These are phyloP conservation scores for Neodiprion virginianus DNA, from an alignment of 1,140 invertebrate genomes.

Conservation along the genomic window DNA sequence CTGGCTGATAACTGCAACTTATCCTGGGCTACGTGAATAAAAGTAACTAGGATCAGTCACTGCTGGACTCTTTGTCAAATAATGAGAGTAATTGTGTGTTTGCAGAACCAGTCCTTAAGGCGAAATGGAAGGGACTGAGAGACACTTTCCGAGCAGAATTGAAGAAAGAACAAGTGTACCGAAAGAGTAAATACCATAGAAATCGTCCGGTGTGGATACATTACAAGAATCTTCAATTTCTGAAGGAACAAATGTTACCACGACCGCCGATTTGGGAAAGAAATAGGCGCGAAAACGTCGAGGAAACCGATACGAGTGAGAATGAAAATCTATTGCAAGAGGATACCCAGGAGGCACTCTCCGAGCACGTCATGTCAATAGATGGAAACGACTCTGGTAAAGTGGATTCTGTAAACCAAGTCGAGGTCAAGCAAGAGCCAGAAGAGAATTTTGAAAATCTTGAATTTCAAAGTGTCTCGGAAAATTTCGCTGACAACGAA, in stretches of 20 bases:
- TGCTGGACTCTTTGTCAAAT: no score
- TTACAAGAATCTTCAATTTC: conserved; percentile 53
- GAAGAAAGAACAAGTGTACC: conserved; percentile 56
- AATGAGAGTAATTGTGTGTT: conserved; percentile 7
- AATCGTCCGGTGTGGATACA: conserved; percentile 57
- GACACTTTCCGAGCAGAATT: conserved; percentile 60
- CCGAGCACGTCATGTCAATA: conserved; percentile 38
- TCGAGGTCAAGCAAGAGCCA: conserved; percentile 52
- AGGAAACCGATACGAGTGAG: conserved; percentile 38
- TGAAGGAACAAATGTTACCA: conserved; percentile 58
- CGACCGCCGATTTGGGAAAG: conserved; percentile 55
- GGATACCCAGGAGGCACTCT: conserved; percentile 31
- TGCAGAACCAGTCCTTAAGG: conserved; percentile 54
- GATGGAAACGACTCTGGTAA: conserved; percentile 34
- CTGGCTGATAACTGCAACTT: no score
- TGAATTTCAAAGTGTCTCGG: conserved; percentile 46
- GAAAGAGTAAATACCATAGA: conserved; percentile 49
- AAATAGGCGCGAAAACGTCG: conserved; percentile 30
- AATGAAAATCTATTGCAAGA: conserved; percentile 28
- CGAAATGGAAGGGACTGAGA: conserved; percentile 61
- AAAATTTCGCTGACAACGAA: conserved; percentile 47
- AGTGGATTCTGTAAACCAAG: conserved; percentile 28
- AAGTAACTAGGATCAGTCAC: no score
- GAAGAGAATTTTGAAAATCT: conserved; percentile 48
- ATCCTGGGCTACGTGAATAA: no score